These are phyloP conservation scores for Uloborus plumipes DNA, from an alignment of 2,888 invertebrate genomes.

Conservation along the genomic window DNA sequence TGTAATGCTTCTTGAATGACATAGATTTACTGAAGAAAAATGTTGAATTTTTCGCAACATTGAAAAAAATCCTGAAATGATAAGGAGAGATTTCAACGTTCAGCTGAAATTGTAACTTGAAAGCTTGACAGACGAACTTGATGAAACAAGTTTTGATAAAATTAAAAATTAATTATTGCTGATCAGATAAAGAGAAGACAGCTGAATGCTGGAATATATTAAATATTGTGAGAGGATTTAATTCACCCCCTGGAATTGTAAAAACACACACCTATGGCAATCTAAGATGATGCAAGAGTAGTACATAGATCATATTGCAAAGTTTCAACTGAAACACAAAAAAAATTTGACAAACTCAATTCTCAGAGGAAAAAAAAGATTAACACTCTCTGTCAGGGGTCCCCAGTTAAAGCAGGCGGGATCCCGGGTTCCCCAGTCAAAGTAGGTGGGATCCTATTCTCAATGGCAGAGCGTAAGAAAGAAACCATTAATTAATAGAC, in stretches of 20 bases:
- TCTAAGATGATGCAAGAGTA: background rate
- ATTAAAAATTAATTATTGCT: background rate
- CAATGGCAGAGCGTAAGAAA: too few species aligned
- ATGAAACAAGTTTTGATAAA: background rate
- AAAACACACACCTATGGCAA: background rate
- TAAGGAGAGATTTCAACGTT: background rate
- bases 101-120: background rate
- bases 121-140: background rate
- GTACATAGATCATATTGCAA: background rate
- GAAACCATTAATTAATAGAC: too few species aligned
- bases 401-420: conserved; percentile 1
- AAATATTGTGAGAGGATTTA: background rate
- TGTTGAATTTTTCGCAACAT: background rate
- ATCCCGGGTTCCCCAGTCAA: background rate
- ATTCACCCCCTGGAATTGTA: background rate
- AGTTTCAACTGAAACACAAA: background rate
- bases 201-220: background rate
- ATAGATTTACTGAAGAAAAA: background rate
- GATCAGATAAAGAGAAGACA: background rate
- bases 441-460: background rate
- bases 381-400: background rate
- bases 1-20: too few species aligned
- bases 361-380: background rate
- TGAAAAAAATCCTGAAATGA: background rate
- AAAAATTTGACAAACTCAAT: background rate